These are phyloP conservation scores for Drosophila tani DNA, from an alignment of 1,140 invertebrate genomes.

Conservation along the genomic window DNA sequence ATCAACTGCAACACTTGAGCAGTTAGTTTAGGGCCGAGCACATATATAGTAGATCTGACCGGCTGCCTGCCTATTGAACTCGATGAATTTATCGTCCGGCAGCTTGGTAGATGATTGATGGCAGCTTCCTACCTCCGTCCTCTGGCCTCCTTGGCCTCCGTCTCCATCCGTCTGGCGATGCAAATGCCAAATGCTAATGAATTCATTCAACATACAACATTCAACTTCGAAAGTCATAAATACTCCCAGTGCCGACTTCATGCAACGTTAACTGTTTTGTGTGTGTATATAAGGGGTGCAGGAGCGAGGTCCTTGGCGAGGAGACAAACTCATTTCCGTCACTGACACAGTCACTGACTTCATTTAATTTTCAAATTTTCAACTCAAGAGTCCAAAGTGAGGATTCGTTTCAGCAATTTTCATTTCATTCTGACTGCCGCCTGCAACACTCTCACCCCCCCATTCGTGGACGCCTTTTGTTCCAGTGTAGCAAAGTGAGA, in stretches of 20 bases:
- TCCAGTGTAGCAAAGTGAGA: slow-evolving; percentile 74
- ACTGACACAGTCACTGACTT: slow-evolving; percentile 77
- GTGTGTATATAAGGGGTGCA: slow-evolving; percentile 6
- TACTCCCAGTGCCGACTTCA: slow-evolving; percentile 68
- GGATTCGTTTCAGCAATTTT: slow-evolving; percentile 55
- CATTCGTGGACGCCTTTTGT: slow-evolving; percentile 49
- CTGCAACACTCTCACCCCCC: background rate
- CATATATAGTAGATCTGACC: slow-evolving; percentile 23
- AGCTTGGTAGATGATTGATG: slow-evolving; percentile 75
- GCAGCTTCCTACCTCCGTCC: slow-evolving; percentile 6
- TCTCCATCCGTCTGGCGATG: slow-evolving; percentile 33
- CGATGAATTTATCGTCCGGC: slow-evolving; percentile 71
- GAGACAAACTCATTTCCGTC: slow-evolving; percentile 77
- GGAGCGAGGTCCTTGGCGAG: slow-evolving; percentile 30
- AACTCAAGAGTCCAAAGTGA: slow-evolving; percentile 78
- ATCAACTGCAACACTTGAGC: slow-evolving; percentile 56
- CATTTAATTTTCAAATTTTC: slow-evolving; percentile 79
- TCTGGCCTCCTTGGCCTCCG: background rate
- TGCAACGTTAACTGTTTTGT: slow-evolving; percentile 71
- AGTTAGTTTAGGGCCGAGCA: slow-evolving; percentile 33
- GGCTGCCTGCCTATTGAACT: slow-evolving; percentile 61
- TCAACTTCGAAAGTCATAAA: slow-evolving; percentile 77
- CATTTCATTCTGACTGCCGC: background rate
- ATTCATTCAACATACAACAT: slow-evolving; percentile 71
- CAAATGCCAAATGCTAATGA: slow-evolving; percentile 76